These are phyloP conservation scores for Apodemia zela DNA, from an alignment of 2,888 invertebrate species.

Conservation along the genomic window DNA sequence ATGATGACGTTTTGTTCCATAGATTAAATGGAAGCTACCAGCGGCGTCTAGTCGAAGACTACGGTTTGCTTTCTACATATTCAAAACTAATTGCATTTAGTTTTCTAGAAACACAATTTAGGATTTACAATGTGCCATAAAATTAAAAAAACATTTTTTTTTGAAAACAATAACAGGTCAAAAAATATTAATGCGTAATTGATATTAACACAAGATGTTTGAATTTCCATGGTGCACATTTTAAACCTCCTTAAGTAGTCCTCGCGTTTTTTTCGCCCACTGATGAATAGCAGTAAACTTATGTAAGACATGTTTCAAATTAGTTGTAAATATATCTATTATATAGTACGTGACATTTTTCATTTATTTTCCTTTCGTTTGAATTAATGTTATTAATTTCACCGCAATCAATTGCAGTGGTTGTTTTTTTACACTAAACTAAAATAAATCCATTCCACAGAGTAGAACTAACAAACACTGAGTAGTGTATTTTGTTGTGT, in stretches of 20 bases:
- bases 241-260: not conserved
- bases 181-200: not conserved
- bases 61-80: not conserved
- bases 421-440: not conserved
- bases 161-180: not conserved
- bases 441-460: slow-evolving; percentile 9
- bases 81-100: not conserved
- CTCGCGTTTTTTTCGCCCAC: not conserved
- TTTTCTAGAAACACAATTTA: not conserved
- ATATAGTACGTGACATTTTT: not conserved
- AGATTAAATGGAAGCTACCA: not conserved
- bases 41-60: not conserved
- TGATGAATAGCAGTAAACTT: not conserved
- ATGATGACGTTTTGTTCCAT: not conserved
- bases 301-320: slow-evolving; percentile 3
- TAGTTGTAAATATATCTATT: slow-evolving; percentile 7
- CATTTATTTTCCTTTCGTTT: not conserved
- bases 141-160: not conserved
- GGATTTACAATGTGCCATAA: not conserved
- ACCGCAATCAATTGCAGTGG: not conserved
- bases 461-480: slow-evolving; percentile 5
- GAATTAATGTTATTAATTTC: slow-evolving; percentile 2
- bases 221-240: not conserved
- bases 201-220: not conserved
- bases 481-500: slow-evolving; percentile 16